A percentile compares a stretch with the other conserved stretches of the same genome.
phyloP scores from a whole-genome alignment of 2,888 invertebrate species.

The Aethes cnicana region DNA sequence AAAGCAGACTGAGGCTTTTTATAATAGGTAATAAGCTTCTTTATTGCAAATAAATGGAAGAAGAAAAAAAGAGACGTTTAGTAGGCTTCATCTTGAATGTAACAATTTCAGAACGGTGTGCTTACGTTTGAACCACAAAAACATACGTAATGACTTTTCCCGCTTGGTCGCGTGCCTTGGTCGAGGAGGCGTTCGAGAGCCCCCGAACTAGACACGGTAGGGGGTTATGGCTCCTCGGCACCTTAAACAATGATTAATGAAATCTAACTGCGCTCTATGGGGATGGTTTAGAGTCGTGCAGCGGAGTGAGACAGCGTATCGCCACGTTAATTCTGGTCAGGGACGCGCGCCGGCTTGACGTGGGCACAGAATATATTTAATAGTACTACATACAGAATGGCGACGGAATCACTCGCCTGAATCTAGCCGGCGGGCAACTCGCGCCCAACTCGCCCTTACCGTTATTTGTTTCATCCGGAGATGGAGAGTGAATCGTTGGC shows the following conservation, averaged over 20 bases:
- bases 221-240: slow-evolving; percentile 1
- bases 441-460: too few species aligned
- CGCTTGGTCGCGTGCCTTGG: too few species aligned
- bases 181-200: not conserved
- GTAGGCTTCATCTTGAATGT: slow-evolving; percentile 1
- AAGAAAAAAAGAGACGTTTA: not conserved
- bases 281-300: not conserved
- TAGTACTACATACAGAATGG: too few species aligned
- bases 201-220: not conserved
- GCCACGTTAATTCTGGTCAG: slow-evolving; percentile 9
- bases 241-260: slow-evolving; percentile 29
- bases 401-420: too few species aligned
- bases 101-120: not conserved
- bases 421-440: too few species aligned
- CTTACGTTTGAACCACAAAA: too few species aligned
- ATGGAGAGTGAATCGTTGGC: too few species aligned
- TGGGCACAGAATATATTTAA: too few species aligned
- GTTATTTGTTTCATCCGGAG: too few species aligned
- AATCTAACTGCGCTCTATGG: slow-evolving; percentile 15
- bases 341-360: slow-evolving; percentile 10
- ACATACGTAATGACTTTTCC: too few species aligned
- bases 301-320: slow-evolving; percentile 5
- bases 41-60: slow-evolving; percentile 4
- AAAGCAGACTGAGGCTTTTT: not conserved
- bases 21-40: slow-evolving; percentile 3